Conservation (phyloP, 2,888 invertebrate genomes). For the Limnephilus auricula region DNA sequence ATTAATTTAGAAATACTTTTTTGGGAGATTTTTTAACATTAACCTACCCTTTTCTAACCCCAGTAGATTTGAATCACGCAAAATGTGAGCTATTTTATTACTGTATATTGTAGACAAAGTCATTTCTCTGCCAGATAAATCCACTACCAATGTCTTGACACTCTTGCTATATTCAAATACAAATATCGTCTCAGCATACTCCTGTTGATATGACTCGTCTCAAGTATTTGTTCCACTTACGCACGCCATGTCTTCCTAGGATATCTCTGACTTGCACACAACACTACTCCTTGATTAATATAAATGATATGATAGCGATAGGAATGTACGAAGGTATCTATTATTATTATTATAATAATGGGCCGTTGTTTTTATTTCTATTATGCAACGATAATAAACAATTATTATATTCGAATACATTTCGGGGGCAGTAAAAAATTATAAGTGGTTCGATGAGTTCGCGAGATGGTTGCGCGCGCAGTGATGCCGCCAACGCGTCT, state of each 20-base stretch:
- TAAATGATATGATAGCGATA: background rate
- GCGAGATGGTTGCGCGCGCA: slow-evolving; percentile 27
- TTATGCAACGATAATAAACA: background rate
- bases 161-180: background rate
- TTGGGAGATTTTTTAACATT: background rate
- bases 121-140: background rate
- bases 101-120: background rate
- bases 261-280: background rate
- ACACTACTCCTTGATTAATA: background rate
- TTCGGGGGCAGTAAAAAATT: background rate
- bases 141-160: background rate
- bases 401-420: background rate
- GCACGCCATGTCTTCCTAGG: background rate
- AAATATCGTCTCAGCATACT: background rate
- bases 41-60: too few species aligned
- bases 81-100: too few species aligned
- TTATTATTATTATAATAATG: background rate
- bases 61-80: too few species aligned
- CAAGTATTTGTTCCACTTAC: background rate
- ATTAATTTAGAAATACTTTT: background rate
- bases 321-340: background rate
- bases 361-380: background rate
- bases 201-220: background rate
- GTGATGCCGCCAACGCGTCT: slow-evolving; percentile 31
- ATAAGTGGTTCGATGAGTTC: background rate